These are phyloP conservation scores for Drosophila imparisetae DNA, from an alignment of 2,888 invertebrate species.

Conservation along the genomic window DNA sequence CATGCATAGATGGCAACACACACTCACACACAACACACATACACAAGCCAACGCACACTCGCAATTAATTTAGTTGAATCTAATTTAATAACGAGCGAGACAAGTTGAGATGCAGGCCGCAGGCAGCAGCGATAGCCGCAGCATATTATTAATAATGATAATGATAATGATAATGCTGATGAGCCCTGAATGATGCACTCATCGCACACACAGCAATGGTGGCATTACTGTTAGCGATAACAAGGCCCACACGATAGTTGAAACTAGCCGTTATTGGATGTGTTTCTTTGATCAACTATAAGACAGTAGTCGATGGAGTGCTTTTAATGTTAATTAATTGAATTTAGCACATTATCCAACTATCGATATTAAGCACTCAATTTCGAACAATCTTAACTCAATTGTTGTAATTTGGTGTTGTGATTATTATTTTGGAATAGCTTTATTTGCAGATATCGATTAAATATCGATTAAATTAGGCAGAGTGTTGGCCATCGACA, in stretches of 20 bases:
- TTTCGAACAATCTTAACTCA: background rate
- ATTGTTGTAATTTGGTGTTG: background rate
- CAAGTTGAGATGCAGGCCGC: constrained; percentile 45
- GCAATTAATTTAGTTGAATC: constrained; percentile 67
- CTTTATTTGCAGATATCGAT: background rate
- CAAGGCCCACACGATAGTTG: background rate
- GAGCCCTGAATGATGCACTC: constrained; percentile 31
- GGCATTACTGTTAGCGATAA: background rate
- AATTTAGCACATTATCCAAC: background rate
- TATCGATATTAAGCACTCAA: background rate
- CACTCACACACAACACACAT: constrained; percentile 4
- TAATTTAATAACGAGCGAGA: constrained; percentile 74
- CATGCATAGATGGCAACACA: constrained; percentile 6
- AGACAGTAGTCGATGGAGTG: background rate
- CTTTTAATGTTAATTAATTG: background rate
- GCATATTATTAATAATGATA: constrained; percentile 52
- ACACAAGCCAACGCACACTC: constrained; percentile 19
- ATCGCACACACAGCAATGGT: background rate
- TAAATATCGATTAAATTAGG: constrained; percentile 5
- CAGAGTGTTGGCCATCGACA: background rate
- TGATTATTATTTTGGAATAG: background rate
- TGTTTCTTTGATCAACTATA: background rate
- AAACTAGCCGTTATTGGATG: background rate
- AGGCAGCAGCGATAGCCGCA: constrained; percentile 39
- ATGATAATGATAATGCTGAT: constrained; percentile 54